A percentile compares a stretch with the other conserved stretches of the same genome.
Evolutionary conservation across 2,113 vertebrate genomes (phyloP).

Genomic region (Delphinapterus leucas): DNA sequence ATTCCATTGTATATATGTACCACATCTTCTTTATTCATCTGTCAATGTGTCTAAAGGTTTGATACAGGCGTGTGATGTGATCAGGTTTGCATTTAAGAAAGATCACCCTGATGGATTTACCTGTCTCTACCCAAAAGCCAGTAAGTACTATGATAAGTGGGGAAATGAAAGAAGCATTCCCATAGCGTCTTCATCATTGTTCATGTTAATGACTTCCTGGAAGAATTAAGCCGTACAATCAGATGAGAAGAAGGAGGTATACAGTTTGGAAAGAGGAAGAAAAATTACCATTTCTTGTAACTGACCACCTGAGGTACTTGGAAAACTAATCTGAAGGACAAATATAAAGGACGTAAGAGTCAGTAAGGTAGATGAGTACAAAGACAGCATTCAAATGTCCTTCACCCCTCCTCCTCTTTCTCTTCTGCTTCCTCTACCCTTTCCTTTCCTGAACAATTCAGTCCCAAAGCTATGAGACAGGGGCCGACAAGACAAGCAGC

Average conservation of each 20-base stretch:
- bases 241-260: background rate
- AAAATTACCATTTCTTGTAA: background rate
- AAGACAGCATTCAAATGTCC: background rate
- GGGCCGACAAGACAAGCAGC: background rate
- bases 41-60: background rate
- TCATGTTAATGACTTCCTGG: background rate
- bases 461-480: background rate
- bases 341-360: background rate
- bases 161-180: background rate
- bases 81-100: background rate
- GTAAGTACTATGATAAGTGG: background rate
- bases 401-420: too few relatives aligned
- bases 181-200: accelerated
- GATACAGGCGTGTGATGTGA: background rate
- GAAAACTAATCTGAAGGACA: background rate
- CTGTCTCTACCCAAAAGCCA: background rate
- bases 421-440: background rate
- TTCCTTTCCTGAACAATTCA: background rate
- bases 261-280: background rate
- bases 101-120: background rate
- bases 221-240: too few relatives aligned
- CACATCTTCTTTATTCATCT: background rate
- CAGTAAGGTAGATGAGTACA: accelerated
- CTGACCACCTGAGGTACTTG: background rate
- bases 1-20: too few relatives aligned